A percentile compares a stretch with the other conserved stretches of the same genome.
Conservation (phyloP, 1,140 invertebrate genomes). For the Drosophila bipectinata region DNA sequence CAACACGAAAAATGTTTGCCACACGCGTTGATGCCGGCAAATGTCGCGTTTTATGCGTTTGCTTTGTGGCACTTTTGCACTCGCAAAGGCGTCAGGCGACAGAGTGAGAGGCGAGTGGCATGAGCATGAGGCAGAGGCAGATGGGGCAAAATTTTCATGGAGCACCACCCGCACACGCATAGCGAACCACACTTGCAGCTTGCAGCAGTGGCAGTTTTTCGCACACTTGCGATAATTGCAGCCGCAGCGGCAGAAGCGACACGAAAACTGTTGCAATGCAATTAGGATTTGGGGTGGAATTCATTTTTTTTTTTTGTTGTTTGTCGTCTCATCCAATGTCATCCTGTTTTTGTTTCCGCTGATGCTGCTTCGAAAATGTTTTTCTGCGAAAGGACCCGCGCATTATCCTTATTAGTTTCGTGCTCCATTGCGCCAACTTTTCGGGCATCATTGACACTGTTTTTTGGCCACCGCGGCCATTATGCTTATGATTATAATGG, state of each 20-base stretch:
- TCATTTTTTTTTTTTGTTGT: conserved; percentile 15
- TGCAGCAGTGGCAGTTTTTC: conserved; percentile 41
- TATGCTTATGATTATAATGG: conserved; percentile 50
- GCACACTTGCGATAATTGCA: conserved; percentile 58
- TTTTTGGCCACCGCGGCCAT: conserved; percentile 29
- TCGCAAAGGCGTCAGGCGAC: not conserved
- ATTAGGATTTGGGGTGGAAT: conserved; percentile 50
- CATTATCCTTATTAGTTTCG: conserved; percentile 70
- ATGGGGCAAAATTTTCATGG: conserved; percentile 47
- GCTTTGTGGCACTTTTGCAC: conserved; percentile 45
- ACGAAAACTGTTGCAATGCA: conserved; percentile 70
- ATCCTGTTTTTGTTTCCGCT: conserved; percentile 1
- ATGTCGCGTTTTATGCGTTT: conserved; percentile 48
- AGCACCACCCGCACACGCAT: conserved; percentile 14
- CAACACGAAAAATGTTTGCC: conserved; percentile 27
- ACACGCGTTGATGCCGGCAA: conserved; percentile 17
- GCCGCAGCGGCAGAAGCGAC: conserved; percentile 39
- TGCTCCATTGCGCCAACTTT: conserved; percentile 54
- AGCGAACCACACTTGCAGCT: not conserved
- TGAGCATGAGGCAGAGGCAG: conserved; percentile 17
- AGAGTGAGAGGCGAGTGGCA: too few species aligned
- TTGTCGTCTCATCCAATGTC: not conserved
- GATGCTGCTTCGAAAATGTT: conserved; percentile 22
- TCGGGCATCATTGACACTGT: conserved; percentile 41
- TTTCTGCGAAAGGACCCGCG: conserved; percentile 18